A percentile compares a stretch with the other conserved stretches of the same genome.
phyloP scores from a whole-genome alignment of 2,113 vertebrate genomes.

The Corythaeola cristata region DNA sequence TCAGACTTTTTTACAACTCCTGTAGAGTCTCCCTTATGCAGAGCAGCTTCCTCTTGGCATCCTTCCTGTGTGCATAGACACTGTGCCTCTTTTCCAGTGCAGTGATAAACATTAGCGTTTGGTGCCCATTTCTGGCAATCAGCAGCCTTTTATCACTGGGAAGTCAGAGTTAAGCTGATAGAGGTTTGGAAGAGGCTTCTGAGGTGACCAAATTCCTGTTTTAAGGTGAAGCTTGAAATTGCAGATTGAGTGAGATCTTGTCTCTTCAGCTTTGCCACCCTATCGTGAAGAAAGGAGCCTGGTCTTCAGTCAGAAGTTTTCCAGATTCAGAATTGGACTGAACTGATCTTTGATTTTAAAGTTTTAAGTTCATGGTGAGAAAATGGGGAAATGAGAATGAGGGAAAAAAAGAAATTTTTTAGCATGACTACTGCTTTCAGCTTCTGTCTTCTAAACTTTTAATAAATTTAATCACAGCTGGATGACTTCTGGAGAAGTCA shows the following conservation, averaged over 20 bases:
- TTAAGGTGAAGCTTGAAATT: background rate
- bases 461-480: background rate
- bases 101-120: background rate
- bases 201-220: background rate
- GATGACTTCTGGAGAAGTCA: background rate
- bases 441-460: background rate
- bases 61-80: background rate
- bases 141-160: background rate
- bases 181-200: background rate
- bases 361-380: background rate
- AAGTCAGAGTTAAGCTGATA: background rate
- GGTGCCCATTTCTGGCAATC: background rate
- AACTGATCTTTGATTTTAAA: background rate
- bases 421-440: background rate
- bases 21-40: background rate
- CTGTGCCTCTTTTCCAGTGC: background rate
- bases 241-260: background rate
- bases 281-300: background rate
- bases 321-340: background rate
- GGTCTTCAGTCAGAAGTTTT: background rate
- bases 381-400: background rate
- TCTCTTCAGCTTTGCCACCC: background rate
- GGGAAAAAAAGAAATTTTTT: background rate
- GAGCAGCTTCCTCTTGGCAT: background rate
- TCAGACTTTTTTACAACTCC: background rate